Base-by-base conservation (phyloP, 2,113 vertebrate species). In the Gymnarchus niloticus region DNA sequence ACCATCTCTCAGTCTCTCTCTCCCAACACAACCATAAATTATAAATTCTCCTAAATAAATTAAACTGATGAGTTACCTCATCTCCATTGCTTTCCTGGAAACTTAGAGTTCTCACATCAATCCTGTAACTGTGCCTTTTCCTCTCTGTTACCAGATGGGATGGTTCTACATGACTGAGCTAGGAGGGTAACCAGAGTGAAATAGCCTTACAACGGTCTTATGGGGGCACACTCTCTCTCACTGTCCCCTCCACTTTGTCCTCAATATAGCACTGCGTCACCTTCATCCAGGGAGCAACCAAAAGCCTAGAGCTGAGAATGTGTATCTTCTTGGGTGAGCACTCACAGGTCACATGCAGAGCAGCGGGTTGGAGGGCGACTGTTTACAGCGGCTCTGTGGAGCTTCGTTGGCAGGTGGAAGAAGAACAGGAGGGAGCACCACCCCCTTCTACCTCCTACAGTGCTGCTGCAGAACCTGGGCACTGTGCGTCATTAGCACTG, bases 161-260 rank as follows among this genome's bases (percentile, higher is more conserved):
- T 7, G 80, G 80, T 54, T 82, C 80, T 82, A 82, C 49, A 54
- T 82, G 80, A 54, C 77, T 80, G 77, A 80, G 77, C 77, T 46
- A 23, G 17, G 76, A 44, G 23, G 46, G 23, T 48, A 19, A 6
- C 41, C 76, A 78, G 44, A 78, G 44, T 48, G 23, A 28, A 44
- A 6, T 49, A 54, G 80, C 49, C 48, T 81, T 81, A 54, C 28
- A 19, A 51, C 8, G 80, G 48, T 54, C 80, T 54, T 56, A 82
- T 17, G n/a, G 25, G 49, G 28, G 80, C 51, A 52, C 25, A 51
- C 28, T 33, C 23, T 33, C 46, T 81, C 9, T 81, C 25, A 52
- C 14, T 54, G n/a, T 46, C 23, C 49, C 49, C 46, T 49, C 14
- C 17, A 21, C 23, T 23, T 44, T 78, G 77, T n/a, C 77, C 77